These are phyloP conservation scores for Otocyon megalotis DNA, from an alignment of 2,113 vertebrate species.

Conservation along the genomic window DNA sequence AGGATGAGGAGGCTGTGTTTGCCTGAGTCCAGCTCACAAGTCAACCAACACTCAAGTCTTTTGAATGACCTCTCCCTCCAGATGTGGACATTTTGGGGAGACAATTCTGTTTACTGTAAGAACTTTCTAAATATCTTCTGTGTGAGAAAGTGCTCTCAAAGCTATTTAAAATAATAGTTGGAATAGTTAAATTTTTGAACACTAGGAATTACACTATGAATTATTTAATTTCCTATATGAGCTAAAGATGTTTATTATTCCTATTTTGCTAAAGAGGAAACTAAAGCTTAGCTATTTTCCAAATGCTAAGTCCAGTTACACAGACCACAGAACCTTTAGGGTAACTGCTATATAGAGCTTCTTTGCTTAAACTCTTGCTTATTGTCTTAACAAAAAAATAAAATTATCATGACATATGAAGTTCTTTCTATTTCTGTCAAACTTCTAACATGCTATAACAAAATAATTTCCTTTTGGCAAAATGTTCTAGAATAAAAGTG, in stretches of 20 bases:
- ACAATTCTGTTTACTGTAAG: not conserved
- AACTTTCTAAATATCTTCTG: not conserved
- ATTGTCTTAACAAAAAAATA: not conserved
- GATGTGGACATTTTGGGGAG: not conserved
- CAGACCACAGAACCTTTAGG: not conserved
- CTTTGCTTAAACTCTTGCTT: not conserved
- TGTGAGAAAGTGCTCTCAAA: not conserved
- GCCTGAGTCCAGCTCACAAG: not conserved
- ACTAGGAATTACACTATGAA: not conserved
- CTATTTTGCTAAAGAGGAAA: not conserved
- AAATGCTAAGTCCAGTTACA: not conserved
- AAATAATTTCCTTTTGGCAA: conserved; percentile 27
- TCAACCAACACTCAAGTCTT: not conserved
- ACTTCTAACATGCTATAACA: not conserved
- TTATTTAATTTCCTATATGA: not conserved
- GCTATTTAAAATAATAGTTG: not conserved
- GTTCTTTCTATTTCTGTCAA: not conserved
- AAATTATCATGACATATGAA: not conserved
- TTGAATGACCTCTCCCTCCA: not conserved
- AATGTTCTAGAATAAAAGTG: not conserved
- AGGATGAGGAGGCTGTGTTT: not conserved
- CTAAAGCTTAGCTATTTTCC: not conserved
- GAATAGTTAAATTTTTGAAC: not conserved
- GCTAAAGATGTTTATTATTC: not conserved
- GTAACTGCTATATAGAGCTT: not conserved